These are phyloP conservation scores for Smutsia gigantea DNA, from an alignment of 2,797 vertebrate species.

Conservation along the genomic window DNA sequence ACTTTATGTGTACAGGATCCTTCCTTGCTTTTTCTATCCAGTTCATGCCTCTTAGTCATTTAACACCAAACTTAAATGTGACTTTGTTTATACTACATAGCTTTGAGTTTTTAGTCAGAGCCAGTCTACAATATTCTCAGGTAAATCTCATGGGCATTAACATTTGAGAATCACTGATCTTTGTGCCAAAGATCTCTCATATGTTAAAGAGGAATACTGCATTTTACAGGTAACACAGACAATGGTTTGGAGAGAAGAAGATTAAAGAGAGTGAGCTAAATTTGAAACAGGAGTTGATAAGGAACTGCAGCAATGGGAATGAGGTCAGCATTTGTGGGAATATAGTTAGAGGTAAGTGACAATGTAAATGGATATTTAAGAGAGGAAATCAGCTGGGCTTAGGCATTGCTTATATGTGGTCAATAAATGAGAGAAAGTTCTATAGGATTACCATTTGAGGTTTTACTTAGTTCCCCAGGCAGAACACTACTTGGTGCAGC, in stretches of 20 bases:
- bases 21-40: not conserved
- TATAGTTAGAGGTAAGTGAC: not conserved
- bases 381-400: not conserved
- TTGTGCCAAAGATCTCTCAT: not conserved
- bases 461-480: not conserved
- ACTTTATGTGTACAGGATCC: not conserved
- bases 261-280: not conserved
- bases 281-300: not conserved
- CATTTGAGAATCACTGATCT: not conserved
- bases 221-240: not conserved
- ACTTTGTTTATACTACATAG: not conserved
- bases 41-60: not conserved
- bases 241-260: not conserved
- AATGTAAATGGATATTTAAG: not conserved
- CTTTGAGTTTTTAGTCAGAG: not conserved
- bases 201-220: not conserved
- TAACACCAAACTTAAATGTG: conserved; percentile 29
- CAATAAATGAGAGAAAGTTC: not conserved
- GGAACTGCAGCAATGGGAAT: not conserved
- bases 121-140: not conserved
- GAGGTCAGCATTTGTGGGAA: not conserved
- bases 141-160: not conserved
- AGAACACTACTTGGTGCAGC: not conserved
- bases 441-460: not conserved
- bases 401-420: not conserved